Percentiles rank a stretch among this genome's conserved stretches.
phyloP scores from a whole-genome alignment of 2,797 vertebrate genomes.

The Periparus ater region DNA sequence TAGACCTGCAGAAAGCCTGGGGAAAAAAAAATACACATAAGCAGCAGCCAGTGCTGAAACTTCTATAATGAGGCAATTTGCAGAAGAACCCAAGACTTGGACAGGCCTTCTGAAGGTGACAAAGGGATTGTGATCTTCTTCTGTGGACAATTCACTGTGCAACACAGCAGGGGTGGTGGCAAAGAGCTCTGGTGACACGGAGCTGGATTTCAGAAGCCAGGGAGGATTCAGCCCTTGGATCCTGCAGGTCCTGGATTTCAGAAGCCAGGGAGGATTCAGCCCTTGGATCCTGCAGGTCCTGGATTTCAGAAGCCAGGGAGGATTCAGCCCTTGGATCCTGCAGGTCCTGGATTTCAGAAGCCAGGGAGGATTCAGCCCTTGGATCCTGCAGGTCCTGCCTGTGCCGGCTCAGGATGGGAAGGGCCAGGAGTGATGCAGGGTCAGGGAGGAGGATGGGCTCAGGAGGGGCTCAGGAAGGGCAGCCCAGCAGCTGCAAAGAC shows the following conservation, averaged over 20 bases:
- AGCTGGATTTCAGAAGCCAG: background rate
- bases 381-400: background rate
- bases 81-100: background rate
- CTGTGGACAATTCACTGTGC: background rate
- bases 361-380: no score
- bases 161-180: accelerated
- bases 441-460: background rate
- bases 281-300: no score
- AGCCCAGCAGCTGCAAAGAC: background rate
- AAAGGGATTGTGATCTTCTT: background rate
- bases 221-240: no score
- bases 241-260: no score
- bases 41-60: background rate
- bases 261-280: no score
- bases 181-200: background rate
- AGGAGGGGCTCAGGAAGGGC: background rate
- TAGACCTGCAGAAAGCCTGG: background rate
- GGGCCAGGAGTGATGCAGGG: accelerated
- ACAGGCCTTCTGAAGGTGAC: background rate
- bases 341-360: no score
- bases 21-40: background rate
- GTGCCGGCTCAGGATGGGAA: background rate
- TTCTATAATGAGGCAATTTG: background rate
- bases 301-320: no score
- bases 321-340: no score